These are phyloP conservation scores for Drosophila monieri DNA, from an alignment of 2,888 invertebrate species.

Conservation along the genomic window DNA sequence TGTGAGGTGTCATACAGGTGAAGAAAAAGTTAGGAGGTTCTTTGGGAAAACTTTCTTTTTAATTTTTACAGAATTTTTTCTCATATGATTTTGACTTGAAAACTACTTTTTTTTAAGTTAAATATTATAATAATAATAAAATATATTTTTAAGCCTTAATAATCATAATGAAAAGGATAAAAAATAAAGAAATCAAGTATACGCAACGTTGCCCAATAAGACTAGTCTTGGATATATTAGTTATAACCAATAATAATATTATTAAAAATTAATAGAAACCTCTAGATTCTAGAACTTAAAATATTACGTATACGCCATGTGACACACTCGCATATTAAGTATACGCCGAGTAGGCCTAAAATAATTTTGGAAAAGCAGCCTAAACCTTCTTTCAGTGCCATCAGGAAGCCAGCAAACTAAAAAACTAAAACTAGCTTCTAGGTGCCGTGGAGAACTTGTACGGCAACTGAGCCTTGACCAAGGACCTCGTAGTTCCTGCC, in stretches of 20 bases:
- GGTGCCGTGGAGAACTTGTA: conserved; percentile 31
- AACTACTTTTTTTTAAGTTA: too few species aligned
- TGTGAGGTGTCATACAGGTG: conserved; percentile 12
- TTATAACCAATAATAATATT: too few species aligned
- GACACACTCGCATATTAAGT: neutral
- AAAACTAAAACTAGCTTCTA: conserved; percentile 27
- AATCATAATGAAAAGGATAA: too few species aligned
- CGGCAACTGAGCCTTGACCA: conserved; percentile 40
- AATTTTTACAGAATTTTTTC: too few species aligned
- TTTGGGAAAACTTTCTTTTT: too few species aligned
- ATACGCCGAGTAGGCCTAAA: neutral
- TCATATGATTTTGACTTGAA: too few species aligned
- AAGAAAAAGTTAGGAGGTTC: neutral
- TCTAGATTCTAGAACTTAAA: neutral
- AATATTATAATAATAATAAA: too few species aligned
- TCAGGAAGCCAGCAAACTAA: conserved; percentile 36
- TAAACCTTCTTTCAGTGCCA: conserved; percentile 7
- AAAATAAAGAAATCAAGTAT: too few species aligned
- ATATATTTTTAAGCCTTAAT: too few species aligned
- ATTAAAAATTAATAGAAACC: too few species aligned
- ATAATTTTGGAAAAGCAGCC: neutral
- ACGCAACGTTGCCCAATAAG: too few species aligned
- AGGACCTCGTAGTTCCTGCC: conserved; percentile 33
- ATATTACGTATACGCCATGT: neutral
- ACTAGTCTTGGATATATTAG: too few species aligned